Conservation (phyloP, 2,888 invertebrate genomes). For the Leucoptera coffeella region DNA sequence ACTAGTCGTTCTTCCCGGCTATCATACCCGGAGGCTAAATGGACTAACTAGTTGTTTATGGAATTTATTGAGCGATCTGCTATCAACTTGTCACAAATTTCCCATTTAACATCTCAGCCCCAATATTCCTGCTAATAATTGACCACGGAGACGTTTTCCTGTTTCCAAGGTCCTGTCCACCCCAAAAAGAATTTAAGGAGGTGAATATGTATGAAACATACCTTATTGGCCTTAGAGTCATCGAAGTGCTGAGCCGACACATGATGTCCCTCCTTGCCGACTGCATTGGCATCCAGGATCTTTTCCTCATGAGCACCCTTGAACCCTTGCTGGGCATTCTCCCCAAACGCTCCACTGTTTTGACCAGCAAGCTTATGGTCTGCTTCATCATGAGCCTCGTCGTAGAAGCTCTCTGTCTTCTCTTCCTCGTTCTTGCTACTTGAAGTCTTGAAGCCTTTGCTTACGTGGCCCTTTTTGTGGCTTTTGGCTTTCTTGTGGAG, state of each 20-base stretch:
- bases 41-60: no score
- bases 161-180: no score
- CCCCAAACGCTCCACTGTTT: constrained; percentile 52
- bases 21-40: no score
- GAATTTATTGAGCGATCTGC: no score
- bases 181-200: no score
- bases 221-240: constrained; percentile 55
- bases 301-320: constrained; percentile 57
- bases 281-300: constrained; percentile 46
- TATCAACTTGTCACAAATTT: no score
- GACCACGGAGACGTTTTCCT: no score
- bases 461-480: constrained; percentile 59
- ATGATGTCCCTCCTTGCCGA: constrained; percentile 55
- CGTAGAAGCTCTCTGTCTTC: constrained; percentile 59
- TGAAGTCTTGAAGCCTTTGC: constrained; percentile 61
- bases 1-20: no score
- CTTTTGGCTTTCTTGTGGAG: constrained; percentile 50
- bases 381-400: constrained; percentile 59
- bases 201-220: no score
- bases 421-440: constrained; percentile 63
- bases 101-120: no score
- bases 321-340: constrained; percentile 48
- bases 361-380: constrained; percentile 52
- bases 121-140: no score
- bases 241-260: constrained; percentile 48